phyloP scores from a whole-genome alignment of 2,113 vertebrate species.

The human region DNA sequence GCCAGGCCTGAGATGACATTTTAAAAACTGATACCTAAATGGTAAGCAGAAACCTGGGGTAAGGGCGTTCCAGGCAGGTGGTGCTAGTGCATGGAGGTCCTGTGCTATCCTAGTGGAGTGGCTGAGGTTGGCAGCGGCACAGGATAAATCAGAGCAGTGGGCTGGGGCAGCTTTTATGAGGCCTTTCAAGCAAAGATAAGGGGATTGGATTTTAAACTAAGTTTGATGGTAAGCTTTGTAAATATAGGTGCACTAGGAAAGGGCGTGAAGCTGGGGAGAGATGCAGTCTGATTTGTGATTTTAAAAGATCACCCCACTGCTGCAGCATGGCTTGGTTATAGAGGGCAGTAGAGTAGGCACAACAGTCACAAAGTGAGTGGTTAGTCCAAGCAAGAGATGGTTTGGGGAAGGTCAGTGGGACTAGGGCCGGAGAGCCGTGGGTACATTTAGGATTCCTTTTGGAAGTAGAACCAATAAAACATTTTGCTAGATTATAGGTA shows the following conservation, averaged over 20 bases:
- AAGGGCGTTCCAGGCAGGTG: not conserved
- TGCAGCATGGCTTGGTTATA: not conserved
- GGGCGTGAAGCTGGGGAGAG: not conserved
- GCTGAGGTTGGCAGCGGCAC: not conserved
- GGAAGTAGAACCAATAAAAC: not conserved
- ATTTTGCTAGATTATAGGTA: not conserved
- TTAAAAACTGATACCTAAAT: not conserved
- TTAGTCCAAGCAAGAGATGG: not conserved
- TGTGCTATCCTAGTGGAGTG: fast-evolving
- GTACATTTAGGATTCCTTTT: not conserved
- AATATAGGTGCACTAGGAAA: not conserved
- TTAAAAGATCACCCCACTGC: not conserved
- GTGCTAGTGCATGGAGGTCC: not conserved
- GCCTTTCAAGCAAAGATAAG: not conserved
- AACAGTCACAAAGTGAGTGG: not conserved
- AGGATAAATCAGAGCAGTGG: not conserved
- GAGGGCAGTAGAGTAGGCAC: not conserved
- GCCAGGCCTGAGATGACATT: not conserved
- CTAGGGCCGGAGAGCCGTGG: not conserved
- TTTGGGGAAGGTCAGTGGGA: not conserved
- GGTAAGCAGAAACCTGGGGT: not conserved
- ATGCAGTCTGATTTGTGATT: not conserved
- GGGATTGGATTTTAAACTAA: not conserved
- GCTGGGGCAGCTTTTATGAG: not conserved
- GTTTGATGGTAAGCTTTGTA: not conserved